phyloP scores from a whole-genome alignment of 2,888 invertebrate genomes.

The Thumatha senex region DNA sequence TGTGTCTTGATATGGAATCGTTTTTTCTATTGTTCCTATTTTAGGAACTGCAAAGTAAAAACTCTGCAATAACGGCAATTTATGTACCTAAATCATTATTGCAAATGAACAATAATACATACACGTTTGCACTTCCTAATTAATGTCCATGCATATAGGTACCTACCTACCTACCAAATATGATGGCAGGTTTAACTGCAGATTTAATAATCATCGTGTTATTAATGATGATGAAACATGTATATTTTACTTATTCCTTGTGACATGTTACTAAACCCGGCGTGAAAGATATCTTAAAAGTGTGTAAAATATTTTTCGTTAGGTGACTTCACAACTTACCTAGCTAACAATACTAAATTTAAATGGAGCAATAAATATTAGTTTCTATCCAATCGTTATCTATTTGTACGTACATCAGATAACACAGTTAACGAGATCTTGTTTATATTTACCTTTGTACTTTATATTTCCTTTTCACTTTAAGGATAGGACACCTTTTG shows the following conservation, averaged over 20 bases:
- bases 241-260: no score
- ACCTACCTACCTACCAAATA: no score
- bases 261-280: no score
- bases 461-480: constrained; percentile 54
- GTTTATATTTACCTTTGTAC: constrained; percentile 50
- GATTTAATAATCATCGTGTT: no score
- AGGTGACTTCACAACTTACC: background rate
- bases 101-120: background rate
- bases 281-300: no score
- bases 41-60: no score
- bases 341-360: background rate
- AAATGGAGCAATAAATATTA: background rate
- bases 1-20: no score
- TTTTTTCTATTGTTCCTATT: no score
- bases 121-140: background rate
- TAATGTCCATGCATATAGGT: background rate
- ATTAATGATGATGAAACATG: no score
- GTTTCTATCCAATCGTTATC: constrained; percentile 3
- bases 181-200: no score
- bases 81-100: background rate
- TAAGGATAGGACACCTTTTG: constrained; percentile 72
- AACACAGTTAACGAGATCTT: constrained; percentile 1
- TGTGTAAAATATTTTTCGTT: no score
- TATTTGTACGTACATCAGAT: background rate
- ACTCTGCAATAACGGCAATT: no score